Percentiles rank a stretch among this genome's conserved stretches.
Evolutionary conservation across 2,113 vertebrate species (phyloP).

Genomic region (Dryoscopus gambensis): DNA sequence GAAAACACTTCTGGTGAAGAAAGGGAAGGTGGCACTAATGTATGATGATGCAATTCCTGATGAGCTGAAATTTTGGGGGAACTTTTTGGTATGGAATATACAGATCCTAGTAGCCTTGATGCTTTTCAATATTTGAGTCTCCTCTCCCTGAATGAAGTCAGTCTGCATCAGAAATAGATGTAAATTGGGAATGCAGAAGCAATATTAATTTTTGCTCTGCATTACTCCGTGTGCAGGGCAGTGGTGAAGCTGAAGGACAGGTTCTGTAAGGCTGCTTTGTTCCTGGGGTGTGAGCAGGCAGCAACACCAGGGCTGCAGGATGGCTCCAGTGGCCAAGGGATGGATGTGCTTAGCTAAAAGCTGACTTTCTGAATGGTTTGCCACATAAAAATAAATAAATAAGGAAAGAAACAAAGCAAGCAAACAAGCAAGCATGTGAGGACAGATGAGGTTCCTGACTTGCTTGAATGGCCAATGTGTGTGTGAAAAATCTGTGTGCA

Average conservation of each 20-base stretch:
- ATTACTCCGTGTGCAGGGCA: background rate
- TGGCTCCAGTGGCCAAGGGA: background rate
- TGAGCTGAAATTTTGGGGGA: background rate
- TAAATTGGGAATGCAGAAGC: background rate
- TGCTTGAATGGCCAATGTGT: background rate
- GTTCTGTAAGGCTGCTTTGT: fast-evolving
- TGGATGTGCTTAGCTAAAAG: background rate
- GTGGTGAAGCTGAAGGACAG: background rate
- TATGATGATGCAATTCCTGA: background rate
- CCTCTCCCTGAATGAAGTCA: background rate
- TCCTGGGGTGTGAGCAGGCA: background rate
- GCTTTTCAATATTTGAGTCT: background rate
- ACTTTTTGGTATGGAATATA: too few species aligned
- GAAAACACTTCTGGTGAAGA: background rate
- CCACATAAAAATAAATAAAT: fast-evolving
- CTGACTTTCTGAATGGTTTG: background rate
- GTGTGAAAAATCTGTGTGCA: background rate
- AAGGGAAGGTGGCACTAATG: background rate
- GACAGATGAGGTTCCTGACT: background rate
- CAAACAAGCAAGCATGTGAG: background rate
- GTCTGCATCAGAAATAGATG: background rate
- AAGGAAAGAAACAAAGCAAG: background rate
- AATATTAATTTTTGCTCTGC: background rate
- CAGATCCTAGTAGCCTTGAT: background rate
- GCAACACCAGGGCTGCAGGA: background rate